Base-by-base conservation (phyloP, 2,797 vertebrate species). In the Eremophila alpestris region DNA sequence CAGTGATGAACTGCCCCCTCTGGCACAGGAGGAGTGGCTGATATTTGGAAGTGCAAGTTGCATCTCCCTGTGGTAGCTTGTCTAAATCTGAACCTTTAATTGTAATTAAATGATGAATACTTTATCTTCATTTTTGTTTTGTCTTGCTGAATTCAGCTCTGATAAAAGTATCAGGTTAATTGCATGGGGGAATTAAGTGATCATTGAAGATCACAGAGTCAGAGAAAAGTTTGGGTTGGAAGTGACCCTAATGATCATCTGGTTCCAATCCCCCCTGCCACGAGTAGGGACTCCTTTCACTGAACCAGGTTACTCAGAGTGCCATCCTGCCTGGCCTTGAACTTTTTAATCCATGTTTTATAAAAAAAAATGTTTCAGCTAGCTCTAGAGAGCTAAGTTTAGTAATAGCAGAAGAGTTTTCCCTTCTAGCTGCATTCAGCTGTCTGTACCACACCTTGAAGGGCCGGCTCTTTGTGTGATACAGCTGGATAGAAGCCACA, bases 91-190 rank as follows among this genome's bases (percentile, higher is more conserved):
- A 92, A 89, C 41, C 45, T 83, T 87, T 77, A 89, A 52, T 87
- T 85, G 49, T 60, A 80, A 70, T 63, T 63, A 70, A 87, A 59
- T 80, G 45, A 60, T 87, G 16, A 77, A 74, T 68, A 60, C 23
- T 60, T 83, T 94, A 34, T 16, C 68, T 82, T 95, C 15, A 11
- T 38, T 38, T 38, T 38, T 90, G 32, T 91, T 91, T 87, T 94
- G 48, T 89, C 95, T 82, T 70, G 32, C n/a, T 87, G 36, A 86
- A 67, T 84, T 90, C 70, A 81, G 12, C 16, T 91, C 71, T 83
- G 64, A 89, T 87, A 75, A 92, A 91, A 75, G 68, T 77, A 60
- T 40, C 68, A 92, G 87, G 75, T 85, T 85, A 91, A 87, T 77
- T 92, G 29, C 54, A 36, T 30, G 56, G 23, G 30, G 38, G 29